Evolutionary conservation across 2,113 vertebrate species (phyloP), one percentile per base, ranked within the genome.

Genomic region (Panthera tigris): DNA sequence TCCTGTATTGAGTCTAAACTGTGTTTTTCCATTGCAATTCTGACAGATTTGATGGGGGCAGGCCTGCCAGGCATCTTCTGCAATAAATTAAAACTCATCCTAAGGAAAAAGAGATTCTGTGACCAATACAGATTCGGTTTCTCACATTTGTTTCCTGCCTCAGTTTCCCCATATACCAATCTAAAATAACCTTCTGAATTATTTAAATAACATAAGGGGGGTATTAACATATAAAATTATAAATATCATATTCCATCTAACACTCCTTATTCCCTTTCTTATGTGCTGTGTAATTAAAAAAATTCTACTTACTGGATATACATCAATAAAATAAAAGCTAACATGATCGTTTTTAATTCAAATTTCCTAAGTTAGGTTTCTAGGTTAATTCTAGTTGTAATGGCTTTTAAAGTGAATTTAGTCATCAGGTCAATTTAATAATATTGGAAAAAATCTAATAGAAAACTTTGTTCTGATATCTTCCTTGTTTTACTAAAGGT

Each of bases 401-500:
- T 94, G 19, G 23, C 29, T 97, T 96, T 96, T 14, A 79, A 97
- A 97, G 63, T 96, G 31, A 94, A 69, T 96, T 96, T 92, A 68
- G 69, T 92, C 81, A 83, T 87, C 45, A 79, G 27, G 76, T 29
- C 88, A 94, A 85, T 82, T 63, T 85, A 93, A 95, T 89, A 52
- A 85, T 95, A 89, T 89, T 89, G 92, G 29, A 93, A 95, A 95
- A 91, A 55, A 14, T 80, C 16, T 89, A 86, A 94, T 10, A 82
- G 41, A 80, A 66, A 83, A 71, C 55, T 96, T 98, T 93, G 91
- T 89, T 95, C 66, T 91, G 69, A 95, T 71, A 82, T 82, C 88
- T 55, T 63, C n/a, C 23, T 83, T n/a, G 41, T 91, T 61, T 86
- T 96, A 12, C 84, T 94, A 86, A 55, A 97, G 81, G 92, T 36